Conservation (phyloP, 2,888 invertebrate species). For the Cheilosia impressa region DNA sequence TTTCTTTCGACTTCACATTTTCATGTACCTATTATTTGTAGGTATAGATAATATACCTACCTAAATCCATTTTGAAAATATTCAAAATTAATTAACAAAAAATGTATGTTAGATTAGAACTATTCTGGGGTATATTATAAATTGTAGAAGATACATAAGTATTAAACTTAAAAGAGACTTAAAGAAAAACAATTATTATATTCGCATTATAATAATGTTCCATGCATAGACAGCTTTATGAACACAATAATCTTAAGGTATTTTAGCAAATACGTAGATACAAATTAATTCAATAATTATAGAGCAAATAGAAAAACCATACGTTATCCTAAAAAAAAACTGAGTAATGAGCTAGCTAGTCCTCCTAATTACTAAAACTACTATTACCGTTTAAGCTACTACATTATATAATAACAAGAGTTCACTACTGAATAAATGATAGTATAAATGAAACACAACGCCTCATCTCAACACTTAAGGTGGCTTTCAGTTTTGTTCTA, state of each 20-base stretch:
- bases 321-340: constrained; percentile 30
- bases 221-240: constrained; percentile 76
- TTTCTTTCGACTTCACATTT: not conserved
- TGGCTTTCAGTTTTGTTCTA: constrained; percentile 16
- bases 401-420: constrained; percentile 31
- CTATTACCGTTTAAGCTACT: constrained; percentile 44
- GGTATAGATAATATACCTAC: not conserved
- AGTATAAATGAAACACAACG: constrained; percentile 20
- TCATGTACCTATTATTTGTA: not conserved
- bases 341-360: constrained; percentile 51
- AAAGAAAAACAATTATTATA: constrained; percentile 31
- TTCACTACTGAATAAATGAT: constrained; percentile 24
- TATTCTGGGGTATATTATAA: constrained; percentile 17
- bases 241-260: constrained; percentile 71
- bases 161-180: constrained; percentile 36
- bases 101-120: constrained; percentile 16
- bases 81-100: not conserved
- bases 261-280: constrained; percentile 34
- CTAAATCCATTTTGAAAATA: not conserved
- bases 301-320: constrained; percentile 16
- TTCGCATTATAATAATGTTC: constrained; percentile 68
- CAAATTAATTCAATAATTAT: constrained; percentile 35
- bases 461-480: constrained; percentile 8
- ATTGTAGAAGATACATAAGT: constrained; percentile 28
- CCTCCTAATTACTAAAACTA: constrained; percentile 51